Evolutionary conservation across 64 coral and sea anemone species (phyloP).

Genomic region (Porites lutea): DNA sequence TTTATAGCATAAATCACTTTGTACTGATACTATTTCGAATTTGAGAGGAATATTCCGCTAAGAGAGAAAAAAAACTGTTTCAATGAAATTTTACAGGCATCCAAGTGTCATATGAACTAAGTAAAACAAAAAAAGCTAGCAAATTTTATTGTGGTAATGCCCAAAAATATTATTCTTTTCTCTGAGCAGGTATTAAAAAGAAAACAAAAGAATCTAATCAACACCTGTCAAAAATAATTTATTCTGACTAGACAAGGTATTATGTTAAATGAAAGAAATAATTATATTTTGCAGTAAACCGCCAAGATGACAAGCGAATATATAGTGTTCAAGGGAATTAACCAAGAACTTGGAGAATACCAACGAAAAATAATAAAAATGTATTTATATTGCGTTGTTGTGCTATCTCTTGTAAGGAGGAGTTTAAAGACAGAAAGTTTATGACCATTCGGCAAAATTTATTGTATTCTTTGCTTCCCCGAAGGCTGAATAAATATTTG

Average conservation of each 20-base stretch:
- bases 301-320: background rate
- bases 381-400: background rate
- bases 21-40: too few relatives aligned
- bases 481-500: conserved; percentile 51
- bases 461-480: conserved; percentile 17
- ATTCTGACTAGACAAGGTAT: conserved; percentile 10
- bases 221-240: conserved; percentile 41
- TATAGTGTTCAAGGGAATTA: background rate
- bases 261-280: conserved; percentile 26
- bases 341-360: background rate
- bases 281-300: background rate
- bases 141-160: background rate
- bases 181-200: background rate
- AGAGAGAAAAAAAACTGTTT: too few relatives aligned
- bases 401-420: background rate
- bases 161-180: conserved; percentile 31
- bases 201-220: background rate
- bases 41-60: too few relatives aligned
- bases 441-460: background rate
- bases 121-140: background rate
- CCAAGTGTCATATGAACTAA: background rate
- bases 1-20: too few relatives aligned
- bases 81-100: background rate
- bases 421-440: background rate
- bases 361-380: too few relatives aligned